Conservation (phyloP, 2,888 invertebrate species). For the Phyto melanocephala region DNA sequence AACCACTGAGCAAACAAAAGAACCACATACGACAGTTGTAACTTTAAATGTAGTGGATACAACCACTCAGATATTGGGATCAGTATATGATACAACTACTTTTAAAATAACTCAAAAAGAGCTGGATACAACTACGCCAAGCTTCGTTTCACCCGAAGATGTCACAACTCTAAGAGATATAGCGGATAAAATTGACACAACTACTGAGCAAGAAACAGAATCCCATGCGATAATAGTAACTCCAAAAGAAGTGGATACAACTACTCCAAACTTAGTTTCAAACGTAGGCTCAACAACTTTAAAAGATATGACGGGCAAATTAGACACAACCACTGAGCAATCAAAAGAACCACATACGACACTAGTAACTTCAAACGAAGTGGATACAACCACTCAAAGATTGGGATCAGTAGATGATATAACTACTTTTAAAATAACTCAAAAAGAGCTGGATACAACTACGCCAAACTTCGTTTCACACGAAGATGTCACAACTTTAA, state of each 20-base stretch:
- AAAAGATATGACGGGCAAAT: not conserved
- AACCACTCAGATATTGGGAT: too few relatives aligned
- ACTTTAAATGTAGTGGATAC: not conserved
- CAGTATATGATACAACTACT: not conserved
- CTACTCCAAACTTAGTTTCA: not conserved
- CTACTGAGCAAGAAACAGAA: not conserved
- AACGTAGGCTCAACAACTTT: not conserved
- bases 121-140: too few relatives aligned
- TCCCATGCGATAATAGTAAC: not conserved
- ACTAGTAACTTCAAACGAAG: not conserved
- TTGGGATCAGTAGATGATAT: not conserved
- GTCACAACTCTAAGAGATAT: too few relatives aligned
- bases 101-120: not conserved
- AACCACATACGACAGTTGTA: not conserved
- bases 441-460: not conserved
- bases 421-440: not conserved
- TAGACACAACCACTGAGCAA: not conserved
- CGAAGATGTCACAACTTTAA: too few relatives aligned
- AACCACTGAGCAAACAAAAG: too few relatives aligned
- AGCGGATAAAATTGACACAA: too few relatives aligned
- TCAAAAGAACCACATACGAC: too few relatives aligned
- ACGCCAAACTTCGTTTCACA: too few relatives aligned
- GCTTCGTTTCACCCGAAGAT: too few relatives aligned
- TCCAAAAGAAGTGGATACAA: not conserved
- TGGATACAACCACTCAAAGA: not conserved